Evolutionary conservation across 2,888 invertebrate genomes (phyloP).

Genomic region (Chymomyza amoena): DNA sequence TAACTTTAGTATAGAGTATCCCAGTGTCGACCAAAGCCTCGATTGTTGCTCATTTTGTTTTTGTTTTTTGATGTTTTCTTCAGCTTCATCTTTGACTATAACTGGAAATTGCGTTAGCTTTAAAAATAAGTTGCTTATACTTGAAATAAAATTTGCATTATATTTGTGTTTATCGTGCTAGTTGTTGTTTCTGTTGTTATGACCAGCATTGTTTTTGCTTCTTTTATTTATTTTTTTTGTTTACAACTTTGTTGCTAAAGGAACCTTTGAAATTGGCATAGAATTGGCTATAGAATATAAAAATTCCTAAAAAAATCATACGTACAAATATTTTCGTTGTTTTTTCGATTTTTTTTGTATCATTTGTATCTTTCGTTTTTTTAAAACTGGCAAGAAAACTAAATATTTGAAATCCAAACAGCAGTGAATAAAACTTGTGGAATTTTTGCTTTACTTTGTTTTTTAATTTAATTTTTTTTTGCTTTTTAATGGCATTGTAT

Average conservation of each 20-base stretch:
- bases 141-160: not conserved
- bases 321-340: not conserved
- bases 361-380: conserved; percentile 4
- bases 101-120: not conserved
- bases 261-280: conserved; percentile 9
- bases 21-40: too few species aligned
- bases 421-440: conserved; percentile 60
- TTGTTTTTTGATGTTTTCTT: not conserved
- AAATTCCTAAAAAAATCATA: conserved; percentile 22
- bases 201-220: not conserved
- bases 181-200: not conserved
- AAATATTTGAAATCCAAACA: conserved; percentile 3
- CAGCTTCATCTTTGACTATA: not conserved
- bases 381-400: not conserved
- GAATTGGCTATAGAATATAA: conserved; percentile 23
- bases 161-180: not conserved
- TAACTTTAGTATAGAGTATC: too few species aligned
- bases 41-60: not conserved
- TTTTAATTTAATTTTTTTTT: conserved; percentile 10
- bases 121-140: not conserved
- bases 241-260: conserved; percentile 31
- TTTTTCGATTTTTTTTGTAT: conserved; percentile 27
- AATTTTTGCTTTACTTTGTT: conserved; percentile 43
- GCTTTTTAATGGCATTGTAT: not conserved
- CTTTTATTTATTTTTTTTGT: conserved; percentile 10